A percentile compares a stretch with the other conserved stretches of the same genome.
phyloP scores from a whole-genome alignment of 2,797 vertebrate genomes.

The Chiroxiphia lanceolata region DNA sequence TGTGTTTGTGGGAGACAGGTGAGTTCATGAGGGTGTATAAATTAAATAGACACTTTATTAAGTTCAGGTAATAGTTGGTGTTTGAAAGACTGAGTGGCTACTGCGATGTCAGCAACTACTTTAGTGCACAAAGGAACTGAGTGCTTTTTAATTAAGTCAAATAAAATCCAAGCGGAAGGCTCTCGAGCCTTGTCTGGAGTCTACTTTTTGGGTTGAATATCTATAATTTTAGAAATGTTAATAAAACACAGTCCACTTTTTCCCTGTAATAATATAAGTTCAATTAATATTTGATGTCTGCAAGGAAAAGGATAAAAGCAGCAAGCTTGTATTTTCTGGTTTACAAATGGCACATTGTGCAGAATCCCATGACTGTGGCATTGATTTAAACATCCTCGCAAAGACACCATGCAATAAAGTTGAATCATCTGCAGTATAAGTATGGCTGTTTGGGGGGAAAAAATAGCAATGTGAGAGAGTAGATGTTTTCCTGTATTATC shows the following conservation, averaged over 20 bases:
- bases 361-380: slow-evolving; percentile 31
- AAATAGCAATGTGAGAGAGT: slow-evolving; percentile 1
- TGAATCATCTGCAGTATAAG: slow-evolving; percentile 57
- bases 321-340: slow-evolving; percentile 47
- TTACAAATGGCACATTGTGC: slow-evolving; percentile 58
- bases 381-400: slow-evolving; percentile 57
- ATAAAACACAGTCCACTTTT: slow-evolving; percentile 41
- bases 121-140: slow-evolving; percentile 42
- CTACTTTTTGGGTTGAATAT: slow-evolving; percentile 29
- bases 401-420: slow-evolving; percentile 53
- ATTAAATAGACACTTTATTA: slow-evolving; percentile 65
- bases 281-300: slow-evolving; percentile 57
- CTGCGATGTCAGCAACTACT: slow-evolving; percentile 61
- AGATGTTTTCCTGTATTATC: slow-evolving; percentile 28
- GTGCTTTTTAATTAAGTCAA: slow-evolving; percentile 71
- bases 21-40: slow-evolving; percentile 40
- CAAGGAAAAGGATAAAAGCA: slow-evolving; percentile 6
- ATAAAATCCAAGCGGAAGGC: slow-evolving; percentile 43
- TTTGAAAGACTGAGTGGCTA: slow-evolving; percentile 61
- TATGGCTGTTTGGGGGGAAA: not conserved
- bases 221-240: slow-evolving; percentile 52
- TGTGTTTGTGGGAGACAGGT: slow-evolving; percentile 39
- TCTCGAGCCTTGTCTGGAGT: slow-evolving; percentile 19
- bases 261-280: slow-evolving; percentile 17
- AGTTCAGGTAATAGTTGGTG: slow-evolving; percentile 63